Base-by-base conservation (phyloP, 2,113 vertebrate genomes). In the Steatornis caripensis region DNA sequence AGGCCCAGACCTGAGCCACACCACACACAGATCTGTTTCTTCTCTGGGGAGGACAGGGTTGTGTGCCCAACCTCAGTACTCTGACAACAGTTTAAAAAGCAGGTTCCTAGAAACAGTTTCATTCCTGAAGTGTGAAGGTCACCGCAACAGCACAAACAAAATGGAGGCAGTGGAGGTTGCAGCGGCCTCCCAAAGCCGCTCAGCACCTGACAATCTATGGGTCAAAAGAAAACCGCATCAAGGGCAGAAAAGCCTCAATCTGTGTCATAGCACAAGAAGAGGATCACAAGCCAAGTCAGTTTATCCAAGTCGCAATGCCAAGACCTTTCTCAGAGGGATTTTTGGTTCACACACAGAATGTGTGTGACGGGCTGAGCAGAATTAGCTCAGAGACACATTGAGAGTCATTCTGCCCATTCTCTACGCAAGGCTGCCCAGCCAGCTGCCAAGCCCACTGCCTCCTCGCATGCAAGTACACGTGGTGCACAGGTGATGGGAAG, bases 41-140 rank as follows among this genome's bases (percentile, higher is more conserved):
- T 55, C 84, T 64, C 84, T 54, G 22, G 41, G 49, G 8, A 81
- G 36, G 15, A 78, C 24, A 70, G 49, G 39, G 29, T 78, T 90
- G 45, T 8, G 46, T 91, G 57, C 89, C 45, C 70, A 77, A 64
- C 19, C 36, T 66, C 65, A 29, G 39, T 4, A 10, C 91, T 43
- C 36, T 43, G 54, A 66, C 76, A 94, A 88, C 83, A 86, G 41
- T 85, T 87, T 64, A 77, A 91, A 97, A 95, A 80, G 46, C 77
- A 91, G 74, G 90, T 92, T 91, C 95, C 85, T 76, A 93, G 87
- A 90, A 97, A 94, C 84, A 87, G 84, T 84, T 91, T 93, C 91
- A 95, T 87, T 96, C 77, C 77, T 83, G 75, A 92, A 90, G 85
- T 90, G 95, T 95, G 96, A 98, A 97, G 97, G 96, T 96, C 93